Percentiles rank a stretch among this genome's conserved stretches.
These are phyloP conservation scores for Drosophila parabipectinata DNA, from an alignment of 1,140 invertebrate genomes.

Conservation along the genomic window DNA sequence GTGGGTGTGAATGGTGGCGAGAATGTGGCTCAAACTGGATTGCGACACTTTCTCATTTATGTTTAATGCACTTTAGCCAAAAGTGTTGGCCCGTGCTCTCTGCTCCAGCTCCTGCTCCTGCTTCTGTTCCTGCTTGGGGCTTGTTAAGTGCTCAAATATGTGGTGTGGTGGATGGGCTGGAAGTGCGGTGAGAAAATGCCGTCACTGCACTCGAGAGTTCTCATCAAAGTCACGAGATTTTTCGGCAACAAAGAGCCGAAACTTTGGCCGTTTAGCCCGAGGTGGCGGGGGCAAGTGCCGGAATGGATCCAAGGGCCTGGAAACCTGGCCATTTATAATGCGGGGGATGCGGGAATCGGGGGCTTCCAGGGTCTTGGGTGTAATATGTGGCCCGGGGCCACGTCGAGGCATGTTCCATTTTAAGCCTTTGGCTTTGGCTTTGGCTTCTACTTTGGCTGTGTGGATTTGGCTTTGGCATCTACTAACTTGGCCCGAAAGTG, in stretches of 20 bases:
- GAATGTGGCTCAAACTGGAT: neutral
- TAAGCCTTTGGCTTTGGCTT: constrained; percentile 44
- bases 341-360: neutral
- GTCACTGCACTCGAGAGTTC: constrained; percentile 54
- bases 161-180: neutral
- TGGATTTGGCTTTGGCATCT: no score
- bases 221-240: constrained; percentile 59
- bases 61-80: constrained; percentile 60
- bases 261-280: constrained; percentile 19
- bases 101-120: neutral
- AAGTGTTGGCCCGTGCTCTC: constrained; percentile 6
- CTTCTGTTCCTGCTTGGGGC: neutral
- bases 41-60: constrained; percentile 47
- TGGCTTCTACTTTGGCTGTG: neutral
- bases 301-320: constrained; percentile 4
- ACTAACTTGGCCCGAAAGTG: constrained; percentile 20
- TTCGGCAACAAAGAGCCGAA: constrained; percentile 12
- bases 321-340: constrained; percentile 42
- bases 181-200: neutral
- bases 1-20: no score
- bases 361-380: neutral
- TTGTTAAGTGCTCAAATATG: constrained; percentile 35
- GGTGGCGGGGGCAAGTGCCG: neutral
- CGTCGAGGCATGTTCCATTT: constrained; percentile 40
- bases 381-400: neutral